Percentiles rank a stretch among this genome's conserved stretches.
phyloP scores from a whole-genome alignment of 2,113 vertebrate genomes.

The Platysteira castanea region DNA sequence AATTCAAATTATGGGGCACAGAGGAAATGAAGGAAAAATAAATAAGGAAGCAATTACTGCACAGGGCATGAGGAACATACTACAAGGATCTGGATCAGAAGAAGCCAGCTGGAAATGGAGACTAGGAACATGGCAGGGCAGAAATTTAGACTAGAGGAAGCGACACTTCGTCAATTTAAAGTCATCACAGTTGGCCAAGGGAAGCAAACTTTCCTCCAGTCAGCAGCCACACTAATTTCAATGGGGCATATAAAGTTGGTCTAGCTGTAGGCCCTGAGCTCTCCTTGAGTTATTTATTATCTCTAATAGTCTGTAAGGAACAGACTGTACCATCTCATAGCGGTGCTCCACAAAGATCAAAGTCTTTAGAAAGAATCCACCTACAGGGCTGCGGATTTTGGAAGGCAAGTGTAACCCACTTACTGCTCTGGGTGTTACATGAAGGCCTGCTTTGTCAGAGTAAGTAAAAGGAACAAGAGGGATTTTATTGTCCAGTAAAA shows the following conservation, averaged over 20 bases:
- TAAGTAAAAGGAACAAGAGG: neutral
- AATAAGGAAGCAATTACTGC: neutral
- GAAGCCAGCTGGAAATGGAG: neutral
- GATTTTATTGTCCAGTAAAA: neutral
- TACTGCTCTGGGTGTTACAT: neutral
- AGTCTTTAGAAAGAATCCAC: constrained; percentile 28
- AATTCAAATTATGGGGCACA: neutral
- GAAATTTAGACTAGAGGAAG: neutral
- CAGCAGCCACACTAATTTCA: neutral
- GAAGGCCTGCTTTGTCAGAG: neutral
- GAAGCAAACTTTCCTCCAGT: neutral
- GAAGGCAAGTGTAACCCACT: neutral
- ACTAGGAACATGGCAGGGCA: neutral
- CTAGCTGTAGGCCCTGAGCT: neutral
- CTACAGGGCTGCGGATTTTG: neutral
- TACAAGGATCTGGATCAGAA: neutral
- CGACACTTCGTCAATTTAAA: neutral
- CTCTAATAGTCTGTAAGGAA: neutral
- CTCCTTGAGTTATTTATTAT: neutral
- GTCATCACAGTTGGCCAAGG: neutral
- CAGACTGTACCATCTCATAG: neutral
- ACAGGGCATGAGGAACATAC: neutral
- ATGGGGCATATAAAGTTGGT: neutral
- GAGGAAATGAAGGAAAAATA: neutral
- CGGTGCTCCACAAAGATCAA: constrained; percentile 5